Conservation (phyloP, 2,888 invertebrate species). For the Lycophotia porphyrea region DNA sequence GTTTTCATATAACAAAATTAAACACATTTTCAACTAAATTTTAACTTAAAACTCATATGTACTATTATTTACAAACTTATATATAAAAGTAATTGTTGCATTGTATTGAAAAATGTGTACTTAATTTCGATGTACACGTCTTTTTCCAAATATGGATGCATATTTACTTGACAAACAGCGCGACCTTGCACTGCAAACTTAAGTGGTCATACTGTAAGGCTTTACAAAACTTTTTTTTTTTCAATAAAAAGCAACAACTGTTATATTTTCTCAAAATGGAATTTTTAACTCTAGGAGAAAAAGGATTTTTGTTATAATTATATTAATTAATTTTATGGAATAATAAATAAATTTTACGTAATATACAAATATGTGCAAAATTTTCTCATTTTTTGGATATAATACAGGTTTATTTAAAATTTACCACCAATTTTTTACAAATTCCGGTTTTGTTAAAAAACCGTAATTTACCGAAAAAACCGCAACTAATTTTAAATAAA, state of each 20-base stretch:
- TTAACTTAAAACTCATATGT: background rate
- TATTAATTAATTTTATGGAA: slow-evolving; percentile 55
- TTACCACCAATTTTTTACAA: slow-evolving; percentile 11
- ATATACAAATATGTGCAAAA: slow-evolving; percentile 67
- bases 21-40: slow-evolving; percentile 20
- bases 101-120: slow-evolving; percentile 13
- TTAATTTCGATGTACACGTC: background rate
- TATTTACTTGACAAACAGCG: background rate
- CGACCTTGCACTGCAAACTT: no score
- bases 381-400: slow-evolving; percentile 48
- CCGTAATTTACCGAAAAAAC: background rate
- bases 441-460: background rate
- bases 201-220: background rate
- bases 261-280: slow-evolving; percentile 52
- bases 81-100: background rate
- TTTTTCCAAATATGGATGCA: background rate
- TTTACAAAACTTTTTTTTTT: background rate
- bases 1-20: slow-evolving; percentile 7
- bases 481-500: slow-evolving; percentile 22
- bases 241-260: slow-evolving; percentile 25
- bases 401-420: slow-evolving; percentile 35
- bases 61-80: slow-evolving; percentile 48
- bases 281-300: slow-evolving; percentile 55
- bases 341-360: slow-evolving; percentile 64
- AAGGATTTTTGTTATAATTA: slow-evolving; percentile 34